Percentiles rank a stretch among this genome's conserved stretches.
Evolutionary conservation across 2,797 vertebrate species (phyloP).

Genomic region (Gouania willdenowi): DNA sequence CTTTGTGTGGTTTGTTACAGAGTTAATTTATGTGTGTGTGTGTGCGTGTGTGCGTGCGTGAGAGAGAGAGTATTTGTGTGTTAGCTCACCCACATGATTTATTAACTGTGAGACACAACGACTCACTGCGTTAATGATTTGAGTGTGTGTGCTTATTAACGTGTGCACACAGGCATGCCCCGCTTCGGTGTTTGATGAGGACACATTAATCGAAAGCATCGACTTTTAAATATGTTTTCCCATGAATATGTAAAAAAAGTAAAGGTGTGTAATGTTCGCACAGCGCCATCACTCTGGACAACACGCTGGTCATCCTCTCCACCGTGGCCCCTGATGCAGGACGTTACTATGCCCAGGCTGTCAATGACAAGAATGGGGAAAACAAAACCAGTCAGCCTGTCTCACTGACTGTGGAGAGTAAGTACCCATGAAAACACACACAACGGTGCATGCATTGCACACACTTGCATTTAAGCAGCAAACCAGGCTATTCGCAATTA

Average conservation of each 20-base stretch:
- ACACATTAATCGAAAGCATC: not conserved
- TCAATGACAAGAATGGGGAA: conserved; percentile 97
- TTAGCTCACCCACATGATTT: conserved; percentile 47
- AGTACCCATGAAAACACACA: conserved; percentile 53
- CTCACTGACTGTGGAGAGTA: conserved; percentile 88
- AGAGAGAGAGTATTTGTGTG: too few relatives aligned
- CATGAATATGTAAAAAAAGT: too few relatives aligned
- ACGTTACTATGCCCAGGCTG: conserved; percentile 93
- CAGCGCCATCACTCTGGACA: conserved; percentile 95
- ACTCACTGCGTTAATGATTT: conserved; percentile 43
- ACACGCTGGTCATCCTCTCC: conserved; percentile 94
- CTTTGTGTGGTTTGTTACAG: conserved; percentile 18
- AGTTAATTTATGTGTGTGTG: conserved; percentile 40
- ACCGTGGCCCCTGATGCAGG: conserved; percentile 92
- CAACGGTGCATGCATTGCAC: not conserved
- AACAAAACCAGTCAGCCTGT: conserved; percentile 98
- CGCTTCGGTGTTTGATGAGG: not conserved
- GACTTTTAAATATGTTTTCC: not conserved
- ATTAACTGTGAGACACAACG: conserved; percentile 47
- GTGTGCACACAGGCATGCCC: not conserved
- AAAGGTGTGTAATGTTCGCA: conserved; percentile 7
- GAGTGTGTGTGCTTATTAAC: conserved; percentile 17
- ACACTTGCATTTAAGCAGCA: conserved; percentile 1
- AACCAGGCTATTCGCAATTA: not conserved
- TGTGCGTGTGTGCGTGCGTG: too few relatives aligned